Percentiles rank a stretch among this genome's conserved stretches.
These are phyloP conservation scores for Atta texana DNA, from an alignment of 1,140 invertebrate species.

Conservation along the genomic window DNA sequence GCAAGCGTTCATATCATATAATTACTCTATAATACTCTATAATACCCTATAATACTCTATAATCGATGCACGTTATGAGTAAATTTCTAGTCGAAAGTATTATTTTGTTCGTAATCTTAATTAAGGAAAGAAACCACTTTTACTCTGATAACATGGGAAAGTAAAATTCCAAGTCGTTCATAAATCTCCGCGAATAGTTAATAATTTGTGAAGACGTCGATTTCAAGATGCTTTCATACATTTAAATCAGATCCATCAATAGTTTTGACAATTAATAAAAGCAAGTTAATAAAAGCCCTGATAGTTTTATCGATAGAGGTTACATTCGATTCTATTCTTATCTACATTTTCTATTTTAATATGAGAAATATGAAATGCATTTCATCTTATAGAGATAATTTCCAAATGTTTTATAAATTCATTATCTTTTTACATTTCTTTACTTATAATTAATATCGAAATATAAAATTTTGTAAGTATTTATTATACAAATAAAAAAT, in stretches of 20 bases:
- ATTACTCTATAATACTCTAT: background rate
- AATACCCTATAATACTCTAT: background rate
- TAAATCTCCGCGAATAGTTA: background rate
- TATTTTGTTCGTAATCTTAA: background rate
- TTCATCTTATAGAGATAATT: background rate
- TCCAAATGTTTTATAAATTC: background rate
- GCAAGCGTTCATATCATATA: conserved; percentile 13
- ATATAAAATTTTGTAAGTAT: background rate
- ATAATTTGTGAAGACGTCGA: background rate
- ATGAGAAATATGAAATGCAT: background rate
- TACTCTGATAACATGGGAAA: background rate
- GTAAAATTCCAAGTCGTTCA: background rate
- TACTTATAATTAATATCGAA: background rate
- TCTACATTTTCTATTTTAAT: background rate
- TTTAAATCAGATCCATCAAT: conserved; percentile 9
- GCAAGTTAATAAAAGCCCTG: too few species aligned
- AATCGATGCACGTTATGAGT: background rate
- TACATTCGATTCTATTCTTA: background rate
- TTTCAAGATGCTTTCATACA: background rate
- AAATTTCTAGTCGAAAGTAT: background rate
- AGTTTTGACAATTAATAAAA: conserved; percentile 17
- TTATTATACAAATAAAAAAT: background rate
- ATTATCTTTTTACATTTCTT: background rate
- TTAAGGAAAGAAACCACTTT: background rate
- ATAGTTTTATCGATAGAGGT: background rate